Percentiles rank a stretch among this genome's conserved stretches.
Conservation (phyloP, 37 sponge, comb jelly and placozoan genomes). For the Eunapius fragilis region DNA sequence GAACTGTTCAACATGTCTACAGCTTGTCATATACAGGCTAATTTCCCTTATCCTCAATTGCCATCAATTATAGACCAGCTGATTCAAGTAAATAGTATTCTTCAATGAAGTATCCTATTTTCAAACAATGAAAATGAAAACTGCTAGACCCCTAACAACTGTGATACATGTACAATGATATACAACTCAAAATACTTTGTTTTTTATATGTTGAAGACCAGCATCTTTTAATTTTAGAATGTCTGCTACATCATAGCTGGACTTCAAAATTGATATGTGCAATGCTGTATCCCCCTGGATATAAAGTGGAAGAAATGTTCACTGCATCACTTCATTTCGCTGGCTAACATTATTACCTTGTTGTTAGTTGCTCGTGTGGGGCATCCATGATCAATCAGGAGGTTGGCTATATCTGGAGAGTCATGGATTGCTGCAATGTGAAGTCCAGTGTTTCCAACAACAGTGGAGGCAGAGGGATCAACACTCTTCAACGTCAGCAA, state of each 20-base stretch:
- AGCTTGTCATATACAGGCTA: too few relatives aligned
- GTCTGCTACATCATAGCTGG: slow-evolving; percentile 20
- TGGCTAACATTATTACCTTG: too few relatives aligned
- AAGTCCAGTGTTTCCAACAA: slow-evolving; percentile 32
- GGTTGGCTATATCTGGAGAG: slow-evolving; percentile 25
- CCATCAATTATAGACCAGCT: too few relatives aligned
- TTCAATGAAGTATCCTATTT: too few relatives aligned
- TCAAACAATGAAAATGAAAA: too few relatives aligned
- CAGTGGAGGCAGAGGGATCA: not conserved
- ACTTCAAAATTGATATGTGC: slow-evolving; percentile 50
- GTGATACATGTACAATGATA: too few relatives aligned
- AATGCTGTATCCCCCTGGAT: slow-evolving; percentile 55
- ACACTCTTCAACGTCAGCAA: not conserved
- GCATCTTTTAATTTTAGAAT: not conserved
- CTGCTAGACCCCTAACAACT: too few relatives aligned
- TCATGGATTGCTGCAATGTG: slow-evolving; percentile 74
- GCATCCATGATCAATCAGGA: slow-evolving; percentile 20
- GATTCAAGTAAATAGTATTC: too few relatives aligned
- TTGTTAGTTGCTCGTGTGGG: not conserved
- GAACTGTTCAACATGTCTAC: too few relatives aligned
- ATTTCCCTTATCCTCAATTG: too few relatives aligned
- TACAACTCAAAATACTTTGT: not conserved
- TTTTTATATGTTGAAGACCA: not conserved
- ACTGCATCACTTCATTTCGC: too few relatives aligned
- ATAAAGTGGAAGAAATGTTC: too few relatives aligned